A percentile compares a stretch with the other conserved stretches of the same genome.
Conservation (phyloP, 2,113 vertebrate genomes). For the Vidua chalybeata region DNA sequence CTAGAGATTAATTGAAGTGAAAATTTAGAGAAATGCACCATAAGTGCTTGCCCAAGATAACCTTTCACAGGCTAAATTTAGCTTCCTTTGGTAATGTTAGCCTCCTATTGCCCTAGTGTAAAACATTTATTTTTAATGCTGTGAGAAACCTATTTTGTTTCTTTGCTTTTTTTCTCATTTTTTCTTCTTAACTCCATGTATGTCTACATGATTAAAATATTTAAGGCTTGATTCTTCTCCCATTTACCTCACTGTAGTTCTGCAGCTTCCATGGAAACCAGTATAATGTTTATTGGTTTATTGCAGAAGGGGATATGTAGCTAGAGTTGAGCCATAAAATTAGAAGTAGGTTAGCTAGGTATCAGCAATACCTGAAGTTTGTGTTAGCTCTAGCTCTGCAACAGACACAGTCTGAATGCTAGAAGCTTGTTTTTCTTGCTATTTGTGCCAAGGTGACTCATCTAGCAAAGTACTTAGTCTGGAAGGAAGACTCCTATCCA, state of each 20-base stretch:
- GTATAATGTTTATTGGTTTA: neutral
- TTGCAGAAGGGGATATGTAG: neutral
- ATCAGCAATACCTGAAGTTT: neutral
- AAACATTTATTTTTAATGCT: conserved; percentile 77
- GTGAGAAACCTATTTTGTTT: conserved; percentile 35
- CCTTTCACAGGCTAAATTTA: conserved; percentile 71
- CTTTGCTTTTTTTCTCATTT: neutral
- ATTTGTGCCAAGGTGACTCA: neutral
- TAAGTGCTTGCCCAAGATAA: conserved; percentile 76
- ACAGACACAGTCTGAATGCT: neutral
- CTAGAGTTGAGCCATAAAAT: neutral
- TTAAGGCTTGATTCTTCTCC: neutral
- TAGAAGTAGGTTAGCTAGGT: neutral
- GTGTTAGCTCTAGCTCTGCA: neutral
- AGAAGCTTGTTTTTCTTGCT: neutral
- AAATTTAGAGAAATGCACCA: conserved; percentile 80
- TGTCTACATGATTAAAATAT: neutral
- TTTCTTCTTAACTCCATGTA: neutral
- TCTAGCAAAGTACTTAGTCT: neutral
- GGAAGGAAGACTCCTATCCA: neutral
- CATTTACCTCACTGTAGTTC: neutral
- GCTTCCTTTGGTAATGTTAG: conserved; percentile 78
- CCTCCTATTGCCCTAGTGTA: conserved; percentile 61
- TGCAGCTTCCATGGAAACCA: neutral
- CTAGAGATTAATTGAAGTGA: conserved; percentile 92